Base-by-base conservation (phyloP, 2,797 vertebrate genomes). In the Squalus acanthias region DNA sequence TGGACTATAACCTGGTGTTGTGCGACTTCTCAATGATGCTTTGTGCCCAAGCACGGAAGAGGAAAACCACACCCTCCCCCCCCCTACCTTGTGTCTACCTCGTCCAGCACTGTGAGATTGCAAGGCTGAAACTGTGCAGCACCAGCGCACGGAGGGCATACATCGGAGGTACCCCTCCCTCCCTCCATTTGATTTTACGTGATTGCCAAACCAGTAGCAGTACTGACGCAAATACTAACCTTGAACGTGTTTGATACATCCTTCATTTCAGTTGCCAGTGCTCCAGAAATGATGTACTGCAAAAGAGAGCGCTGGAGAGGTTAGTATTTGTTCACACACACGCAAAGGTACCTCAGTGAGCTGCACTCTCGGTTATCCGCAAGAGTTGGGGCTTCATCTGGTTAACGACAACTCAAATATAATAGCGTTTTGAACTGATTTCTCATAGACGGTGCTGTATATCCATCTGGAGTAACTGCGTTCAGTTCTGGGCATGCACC, bases 201-300 rank as follows among this genome's bases (percentile, higher is more conserved):
- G 7, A 74, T 29, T 74, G 72, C 26, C 72, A 74, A 29, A 74
- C 72, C 72, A 33, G 26, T 74, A 33, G 72, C 8, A 74, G 29
- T 29, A 74, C 8, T 9, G 72, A 26, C 8, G 8, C 9, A 29
- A 85, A 13, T 29, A 88, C 87, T 57, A 29, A 88, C 87, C 87
- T 88, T 88, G 87, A 88, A 88, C 2, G 50, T 10, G 87, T 88
- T 88, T 10, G 87, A 88, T 26, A 88, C 0, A 13, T 88, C 50
- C 24, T 88, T 88, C 29, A 88, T 88, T 29, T 88, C 87, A 1
- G 87, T 88, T 29, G 87, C 0, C 22, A 88, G 10, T 29, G 50
- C 50, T 53, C 87, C 87, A 13, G 87, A 88, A 57, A 88, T 88
- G 50, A 88, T 57, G 87, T 88, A 88, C 87, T 88, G 87, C 15